Conservation (phyloP, 2,888 invertebrate species). For the Drosophila parthenogenetica region DNA sequence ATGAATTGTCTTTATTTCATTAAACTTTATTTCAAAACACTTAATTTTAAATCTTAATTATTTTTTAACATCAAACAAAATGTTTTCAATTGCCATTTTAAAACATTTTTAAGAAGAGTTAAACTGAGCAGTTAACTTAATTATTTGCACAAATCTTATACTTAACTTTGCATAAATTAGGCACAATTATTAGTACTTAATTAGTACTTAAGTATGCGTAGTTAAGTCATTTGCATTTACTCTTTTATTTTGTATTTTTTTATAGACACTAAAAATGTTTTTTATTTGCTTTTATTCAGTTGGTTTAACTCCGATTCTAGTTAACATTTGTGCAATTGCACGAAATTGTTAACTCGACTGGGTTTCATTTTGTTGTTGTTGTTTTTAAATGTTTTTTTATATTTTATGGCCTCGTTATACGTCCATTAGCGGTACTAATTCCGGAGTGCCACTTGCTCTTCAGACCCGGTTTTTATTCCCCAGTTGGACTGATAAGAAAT, state of each 20-base stretch:
- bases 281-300: conserved; percentile 47
- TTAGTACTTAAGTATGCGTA: conserved; percentile 4
- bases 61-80: too few relatives aligned
- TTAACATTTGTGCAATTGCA: conserved; percentile 71
- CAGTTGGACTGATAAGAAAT: conserved; percentile 59
- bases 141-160: neutral
- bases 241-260: conserved; percentile 45
- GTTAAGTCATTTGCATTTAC: conserved; percentile 55
- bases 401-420: conserved; percentile 51
- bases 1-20: too few relatives aligned
- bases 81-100: neutral
- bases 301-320: conserved; percentile 12
- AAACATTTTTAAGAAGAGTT: neutral
- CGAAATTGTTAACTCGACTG: conserved; percentile 48
- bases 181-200: conserved; percentile 24
- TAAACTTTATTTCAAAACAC: too few relatives aligned
- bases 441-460: conserved; percentile 36
- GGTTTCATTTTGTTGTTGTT: conserved; percentile 19
- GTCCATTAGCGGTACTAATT: conserved; percentile 62
- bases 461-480: neutral
- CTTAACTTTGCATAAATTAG: conserved; percentile 22
- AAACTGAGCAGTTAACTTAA: neutral
- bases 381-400: too few relatives aligned
- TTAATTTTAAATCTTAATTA: too few relatives aligned
- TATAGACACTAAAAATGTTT: conserved; percentile 65